phyloP scores from a whole-genome alignment of 1,140 invertebrate species.

The Chrysomallon squamiferum region DNA sequence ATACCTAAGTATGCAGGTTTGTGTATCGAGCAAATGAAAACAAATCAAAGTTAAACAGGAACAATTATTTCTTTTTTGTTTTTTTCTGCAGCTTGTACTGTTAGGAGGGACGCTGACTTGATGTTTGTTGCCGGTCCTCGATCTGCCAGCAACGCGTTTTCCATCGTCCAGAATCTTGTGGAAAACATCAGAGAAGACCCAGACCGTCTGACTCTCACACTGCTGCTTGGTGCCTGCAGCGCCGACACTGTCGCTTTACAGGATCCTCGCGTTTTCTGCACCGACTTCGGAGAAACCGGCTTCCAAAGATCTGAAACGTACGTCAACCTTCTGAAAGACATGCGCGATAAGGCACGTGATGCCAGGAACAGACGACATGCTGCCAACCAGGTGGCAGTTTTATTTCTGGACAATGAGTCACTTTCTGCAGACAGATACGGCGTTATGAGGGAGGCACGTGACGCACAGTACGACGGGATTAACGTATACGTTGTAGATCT shows the following conservation, averaged over 20 bases:
- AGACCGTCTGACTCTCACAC: constrained; percentile 2
- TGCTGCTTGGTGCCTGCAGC: constrained; percentile 15
- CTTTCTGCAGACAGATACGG: constrained; percentile 10
- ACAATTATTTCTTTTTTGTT: not conserved
- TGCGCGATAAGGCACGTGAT: not conserved
- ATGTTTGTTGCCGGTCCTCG: constrained; percentile 20
- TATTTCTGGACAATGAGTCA: constrained; percentile 26
- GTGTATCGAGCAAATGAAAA: too few relatives aligned
- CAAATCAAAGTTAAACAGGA: not conserved
- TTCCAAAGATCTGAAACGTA: not conserved
- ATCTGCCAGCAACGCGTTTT: constrained; percentile 10
- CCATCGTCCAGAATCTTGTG: constrained; percentile 10
- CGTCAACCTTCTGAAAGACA: not conserved
- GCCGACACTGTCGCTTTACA: constrained; percentile 3
- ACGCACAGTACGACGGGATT: constrained; percentile 12
- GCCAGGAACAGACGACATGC: not conserved
- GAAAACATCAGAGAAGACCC: not conserved
- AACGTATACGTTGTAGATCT: constrained; percentile 19
- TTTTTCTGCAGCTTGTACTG: constrained; percentile 8
- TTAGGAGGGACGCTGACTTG: constrained; percentile 8
- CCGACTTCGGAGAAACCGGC: constrained; percentile 1
- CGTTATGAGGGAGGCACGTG: constrained; percentile 9
- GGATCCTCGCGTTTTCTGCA: constrained; percentile 11
- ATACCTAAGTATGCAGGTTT: too few relatives aligned
- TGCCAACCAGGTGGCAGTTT: constrained; percentile 15